Evolutionary conservation across 2,888 invertebrate species (phyloP).

Genomic region (Idaea aversata): DNA sequence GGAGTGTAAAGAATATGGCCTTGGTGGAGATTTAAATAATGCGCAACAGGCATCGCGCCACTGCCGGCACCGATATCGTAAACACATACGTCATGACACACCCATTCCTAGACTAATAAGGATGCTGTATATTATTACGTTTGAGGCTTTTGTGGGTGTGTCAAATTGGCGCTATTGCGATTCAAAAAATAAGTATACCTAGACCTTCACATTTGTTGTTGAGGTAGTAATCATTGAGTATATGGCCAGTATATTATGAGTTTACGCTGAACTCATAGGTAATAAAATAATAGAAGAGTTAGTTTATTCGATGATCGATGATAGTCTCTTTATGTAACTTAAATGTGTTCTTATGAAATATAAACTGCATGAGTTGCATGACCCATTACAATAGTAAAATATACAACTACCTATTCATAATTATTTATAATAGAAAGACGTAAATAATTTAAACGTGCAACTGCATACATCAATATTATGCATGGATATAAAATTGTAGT

Average conservation of each 20-base stretch:
- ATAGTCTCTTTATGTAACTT: too few relatives aligned
- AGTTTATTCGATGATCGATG: too few relatives aligned
- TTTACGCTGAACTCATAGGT: too few relatives aligned
- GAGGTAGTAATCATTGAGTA: not conserved
- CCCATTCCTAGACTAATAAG: constrained; percentile 73
- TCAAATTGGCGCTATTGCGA: constrained; percentile 19
- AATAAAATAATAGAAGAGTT: too few relatives aligned
- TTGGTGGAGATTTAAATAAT: constrained; percentile 65
- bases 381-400: too few relatives aligned
- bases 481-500: not conserved
- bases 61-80: constrained; percentile 43
- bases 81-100: constrained; percentile 72
- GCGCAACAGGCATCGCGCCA: constrained; percentile 61
- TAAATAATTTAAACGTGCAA: not conserved
- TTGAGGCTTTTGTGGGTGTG: constrained; percentile 30
- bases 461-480: not conserved
- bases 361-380: too few relatives aligned
- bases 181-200: not conserved
- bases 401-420: too few relatives aligned
- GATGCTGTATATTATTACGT: constrained; percentile 52
- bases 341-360: too few relatives aligned
- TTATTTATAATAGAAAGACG: too few relatives aligned
- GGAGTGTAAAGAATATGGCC: constrained; percentile 51
- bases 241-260: not conserved
- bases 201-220: not conserved